Percentiles rank a stretch among this genome's conserved stretches.
Conservation (phyloP, 2,888 invertebrate species). For the Rotaria socialis region DNA sequence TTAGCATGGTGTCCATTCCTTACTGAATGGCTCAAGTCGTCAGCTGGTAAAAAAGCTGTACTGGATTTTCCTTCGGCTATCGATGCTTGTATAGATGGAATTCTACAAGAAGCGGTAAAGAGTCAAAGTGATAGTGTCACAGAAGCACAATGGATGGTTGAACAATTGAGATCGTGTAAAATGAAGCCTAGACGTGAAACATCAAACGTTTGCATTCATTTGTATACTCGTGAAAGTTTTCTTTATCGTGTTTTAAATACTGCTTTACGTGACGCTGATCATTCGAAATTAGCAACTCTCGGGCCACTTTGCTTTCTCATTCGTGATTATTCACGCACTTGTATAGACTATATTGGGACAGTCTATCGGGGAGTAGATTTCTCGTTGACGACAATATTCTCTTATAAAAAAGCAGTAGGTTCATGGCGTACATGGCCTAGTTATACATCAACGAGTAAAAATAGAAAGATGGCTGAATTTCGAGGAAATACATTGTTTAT, state of each 20-base stretch:
- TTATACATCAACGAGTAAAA: neutral
- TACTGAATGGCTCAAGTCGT: neutral
- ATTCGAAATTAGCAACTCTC: neutral
- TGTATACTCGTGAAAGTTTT: slow-evolving; percentile 7
- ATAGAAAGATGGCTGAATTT: neutral
- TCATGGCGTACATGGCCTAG: neutral
- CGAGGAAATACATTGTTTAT: neutral
- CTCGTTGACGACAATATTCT: neutral
- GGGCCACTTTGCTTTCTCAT: neutral
- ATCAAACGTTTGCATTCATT: neutral
- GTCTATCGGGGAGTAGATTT: neutral
- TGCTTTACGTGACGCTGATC: neutral
- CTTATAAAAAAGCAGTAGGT: neutral
- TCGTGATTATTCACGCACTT: neutral
- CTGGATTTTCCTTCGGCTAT: neutral
- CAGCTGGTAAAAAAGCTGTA: neutral
- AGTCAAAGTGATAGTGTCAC: neutral
- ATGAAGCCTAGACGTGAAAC: neutral
- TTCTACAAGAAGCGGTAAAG: neutral
- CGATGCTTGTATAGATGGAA: neutral
- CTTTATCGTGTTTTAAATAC: neutral
- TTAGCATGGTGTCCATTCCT: neutral
- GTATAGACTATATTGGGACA: neutral
- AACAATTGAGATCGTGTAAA: neutral
- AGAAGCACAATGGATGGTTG: neutral